phyloP scores from a whole-genome alignment of 2,113 vertebrate genomes.

The Pipra filicauda region DNA sequence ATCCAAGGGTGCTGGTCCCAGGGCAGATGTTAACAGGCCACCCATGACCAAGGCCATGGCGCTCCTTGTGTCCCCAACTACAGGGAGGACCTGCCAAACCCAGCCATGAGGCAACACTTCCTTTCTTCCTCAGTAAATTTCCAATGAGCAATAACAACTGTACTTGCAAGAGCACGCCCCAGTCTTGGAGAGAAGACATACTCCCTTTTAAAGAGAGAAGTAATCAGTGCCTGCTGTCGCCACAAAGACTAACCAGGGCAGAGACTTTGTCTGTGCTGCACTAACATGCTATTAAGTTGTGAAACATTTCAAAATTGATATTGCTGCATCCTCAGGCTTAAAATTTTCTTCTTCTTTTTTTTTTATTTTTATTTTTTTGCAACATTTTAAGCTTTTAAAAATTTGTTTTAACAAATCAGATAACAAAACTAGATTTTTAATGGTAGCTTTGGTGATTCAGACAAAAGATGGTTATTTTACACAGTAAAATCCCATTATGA shows the following conservation, averaged over 20 bases:
- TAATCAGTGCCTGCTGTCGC: accelerated
- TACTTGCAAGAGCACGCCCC: neutral
- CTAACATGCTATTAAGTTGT: neutral
- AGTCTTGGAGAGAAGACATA: neutral
- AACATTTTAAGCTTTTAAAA: neutral
- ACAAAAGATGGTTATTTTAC: neutral
- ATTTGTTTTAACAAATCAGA: neutral
- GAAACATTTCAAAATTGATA: neutral
- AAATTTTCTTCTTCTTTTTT: neutral
- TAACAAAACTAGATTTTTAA: neutral
- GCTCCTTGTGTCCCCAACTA: neutral
- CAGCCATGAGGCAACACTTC: neutral
- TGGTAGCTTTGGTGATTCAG: neutral
- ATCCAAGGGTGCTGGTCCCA: neutral
- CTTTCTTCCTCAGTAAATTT: constrained; percentile 4
- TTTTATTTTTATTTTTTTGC: neutral
- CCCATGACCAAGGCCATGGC: neutral
- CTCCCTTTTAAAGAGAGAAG: neutral
- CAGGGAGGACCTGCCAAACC: constrained; percentile 2
- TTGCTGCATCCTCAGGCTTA: neutral
- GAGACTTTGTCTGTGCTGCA: neutral
- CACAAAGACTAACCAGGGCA: neutral
- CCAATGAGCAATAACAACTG: neutral
- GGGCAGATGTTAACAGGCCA: neutral
- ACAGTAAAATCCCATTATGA: neutral